Evolutionary conservation across 2,888 invertebrate genomes (phyloP), one percentile per base, ranked within the genome.

Genomic region (Epiblema foenella): DNA sequence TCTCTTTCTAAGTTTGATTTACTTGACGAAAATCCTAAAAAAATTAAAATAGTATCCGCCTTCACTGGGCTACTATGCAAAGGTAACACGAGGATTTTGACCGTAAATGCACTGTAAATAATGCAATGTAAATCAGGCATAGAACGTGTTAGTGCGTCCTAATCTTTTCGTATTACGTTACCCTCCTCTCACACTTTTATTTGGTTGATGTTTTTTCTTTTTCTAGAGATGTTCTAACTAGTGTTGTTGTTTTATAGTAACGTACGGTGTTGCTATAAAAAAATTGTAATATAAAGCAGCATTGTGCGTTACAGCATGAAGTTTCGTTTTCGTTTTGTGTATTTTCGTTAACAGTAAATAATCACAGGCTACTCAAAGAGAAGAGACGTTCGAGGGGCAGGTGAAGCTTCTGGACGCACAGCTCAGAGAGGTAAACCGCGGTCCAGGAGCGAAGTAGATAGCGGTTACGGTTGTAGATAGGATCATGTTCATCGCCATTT

Each of bases 341-440:
- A 85, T 85, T 75, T 88, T 88, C 86, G 89, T 90, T 91, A 92
- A 93, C 85, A 85, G 86, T 85, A 83, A 85, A 91, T 90, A 89
- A 89, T 89, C 89, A 87, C 95, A 98, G 98, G 98, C 98, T 85
- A 97, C 98, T 87, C 97, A 98, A 94, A 97, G 98, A 93, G 98
- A 99, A 95, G 98, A 98, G 94, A 96, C 97, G 81, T 98, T 96
- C 94, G 97, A 98, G 91, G 96, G 96, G 90, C 97, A 98, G 94
- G 97, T 98, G 88, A 98, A 98, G 95, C 94, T 96, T 86, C 95
- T 98, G 94, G 96, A 97, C 93, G 96, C 96, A 92, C 96, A 97
- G 93, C 95, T 98, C 84, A 97, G 97, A 96, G 98, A 98, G 98
- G 98, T 98, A 97, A 96, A 78, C 77, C 77, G 78, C 81, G 75